Evolutionary conservation across 92 coral and sea anemone genomes (phyloP).

Genomic region (Porites evermanni): DNA sequence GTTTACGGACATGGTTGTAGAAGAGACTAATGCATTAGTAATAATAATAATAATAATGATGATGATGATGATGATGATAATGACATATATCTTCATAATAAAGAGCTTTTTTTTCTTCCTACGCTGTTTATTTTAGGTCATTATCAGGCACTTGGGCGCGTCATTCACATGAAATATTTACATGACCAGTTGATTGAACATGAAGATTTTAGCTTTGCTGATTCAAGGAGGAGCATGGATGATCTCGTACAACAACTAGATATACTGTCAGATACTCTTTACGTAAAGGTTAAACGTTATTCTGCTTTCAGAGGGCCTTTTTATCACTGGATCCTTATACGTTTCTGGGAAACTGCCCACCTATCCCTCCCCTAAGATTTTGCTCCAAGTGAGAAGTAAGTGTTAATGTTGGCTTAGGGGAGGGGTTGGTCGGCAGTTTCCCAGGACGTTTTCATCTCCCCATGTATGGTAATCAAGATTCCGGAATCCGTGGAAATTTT

Average conservation of each 20-base stretch:
- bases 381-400: no score
- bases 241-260: neutral
- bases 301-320: neutral
- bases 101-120: neutral
- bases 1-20: no score
- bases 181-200: neutral
- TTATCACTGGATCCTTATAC: neutral
- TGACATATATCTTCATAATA: no score
- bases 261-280: slow-evolving; percentile 12
- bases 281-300: neutral
- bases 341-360: neutral
- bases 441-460: no score
- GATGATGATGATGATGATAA: no score
- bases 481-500: no score
- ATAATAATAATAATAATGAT: no score
- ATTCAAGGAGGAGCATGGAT: neutral
- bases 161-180: slow-evolving; percentile 1
- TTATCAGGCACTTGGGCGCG: slow-evolving; percentile 14
- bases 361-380: neutral
- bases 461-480: no score
- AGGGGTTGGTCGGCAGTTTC: no score
- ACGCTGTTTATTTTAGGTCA: neutral
- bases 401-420: no score
- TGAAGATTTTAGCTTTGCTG: neutral
- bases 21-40: no score